Conservation (phyloP, 2,888 invertebrate species). For the Hylaea fasciaria region DNA sequence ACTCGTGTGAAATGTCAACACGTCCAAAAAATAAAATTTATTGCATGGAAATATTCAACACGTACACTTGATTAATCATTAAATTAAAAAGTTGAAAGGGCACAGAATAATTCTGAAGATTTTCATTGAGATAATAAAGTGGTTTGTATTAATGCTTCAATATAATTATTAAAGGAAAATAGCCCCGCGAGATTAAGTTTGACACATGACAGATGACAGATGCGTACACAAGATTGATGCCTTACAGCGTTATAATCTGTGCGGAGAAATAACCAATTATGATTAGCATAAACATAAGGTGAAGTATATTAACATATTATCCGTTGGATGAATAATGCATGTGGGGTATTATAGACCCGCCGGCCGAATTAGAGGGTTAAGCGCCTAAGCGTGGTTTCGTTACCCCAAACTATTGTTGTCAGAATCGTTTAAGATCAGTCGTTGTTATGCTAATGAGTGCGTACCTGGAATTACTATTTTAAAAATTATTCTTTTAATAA, state of each 20-base stretch:
- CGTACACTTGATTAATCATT: slow-evolving; percentile 59
- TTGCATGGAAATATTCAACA: slow-evolving; percentile 49
- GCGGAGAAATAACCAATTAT: slow-evolving; percentile 81
- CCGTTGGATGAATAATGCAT: slow-evolving; percentile 76
- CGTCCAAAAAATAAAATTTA: slow-evolving; percentile 49
- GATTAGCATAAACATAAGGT: slow-evolving; percentile 83
- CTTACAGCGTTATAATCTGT: slow-evolving; percentile 61
- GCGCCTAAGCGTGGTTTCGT: slow-evolving; percentile 19
- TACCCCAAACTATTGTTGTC: slow-evolving; percentile 48
- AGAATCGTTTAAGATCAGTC: slow-evolving; percentile 50
- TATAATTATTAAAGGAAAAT: slow-evolving; percentile 12
- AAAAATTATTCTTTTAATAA: background rate
- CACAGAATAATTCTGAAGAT: slow-evolving; percentile 61
- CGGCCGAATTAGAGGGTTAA: slow-evolving; percentile 64
- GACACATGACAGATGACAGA: slow-evolving; percentile 58
- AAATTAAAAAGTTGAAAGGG: slow-evolving; percentile 61
- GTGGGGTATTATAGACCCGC: slow-evolving; percentile 59
- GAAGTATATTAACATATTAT: slow-evolving; percentile 78
- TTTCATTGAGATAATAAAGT: slow-evolving; percentile 70
- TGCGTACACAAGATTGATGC: slow-evolving; percentile 67
- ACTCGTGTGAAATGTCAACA: slow-evolving; percentile 52
- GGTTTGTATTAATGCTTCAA: slow-evolving; percentile 47
- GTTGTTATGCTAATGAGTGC: slow-evolving; percentile 59
- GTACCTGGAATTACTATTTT: slow-evolving; percentile 49
- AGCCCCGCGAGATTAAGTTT: slow-evolving; percentile 49